Evolutionary conservation across 2,113 vertebrate genomes (phyloP).

Genomic region (Nymphicus hollandicus): DNA sequence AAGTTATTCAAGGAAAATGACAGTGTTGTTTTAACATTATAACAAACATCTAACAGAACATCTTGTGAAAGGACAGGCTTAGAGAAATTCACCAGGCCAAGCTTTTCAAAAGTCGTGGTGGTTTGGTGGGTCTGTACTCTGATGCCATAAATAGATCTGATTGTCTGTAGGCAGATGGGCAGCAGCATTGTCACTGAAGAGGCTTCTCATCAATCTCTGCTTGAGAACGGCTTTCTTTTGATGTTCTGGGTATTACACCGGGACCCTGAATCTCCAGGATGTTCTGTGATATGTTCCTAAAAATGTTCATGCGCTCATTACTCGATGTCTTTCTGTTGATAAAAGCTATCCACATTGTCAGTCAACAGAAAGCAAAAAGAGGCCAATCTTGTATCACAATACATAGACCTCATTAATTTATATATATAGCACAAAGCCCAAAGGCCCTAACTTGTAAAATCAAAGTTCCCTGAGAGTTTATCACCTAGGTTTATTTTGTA

Average conservation of each 20-base stretch:
- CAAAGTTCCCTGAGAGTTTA: neutral
- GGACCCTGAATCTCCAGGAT: neutral
- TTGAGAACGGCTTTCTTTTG: neutral
- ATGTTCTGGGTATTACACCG: neutral
- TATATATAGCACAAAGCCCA: neutral
- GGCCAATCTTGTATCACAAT: neutral
- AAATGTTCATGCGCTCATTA: fast-evolving
- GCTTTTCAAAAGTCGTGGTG: neutral
- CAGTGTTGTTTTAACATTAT: neutral
- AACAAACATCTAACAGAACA: neutral
- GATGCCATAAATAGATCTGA: neutral
- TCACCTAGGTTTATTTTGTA: neutral
- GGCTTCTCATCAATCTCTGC: neutral
- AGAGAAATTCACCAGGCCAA: neutral
- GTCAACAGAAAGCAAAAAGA: neutral
- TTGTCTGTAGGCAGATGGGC: neutral
- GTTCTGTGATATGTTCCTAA: neutral
- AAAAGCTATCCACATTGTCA: neutral
- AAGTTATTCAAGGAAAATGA: neutral
- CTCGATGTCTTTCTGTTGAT: neutral
- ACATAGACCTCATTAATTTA: neutral
- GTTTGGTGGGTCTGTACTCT: neutral
- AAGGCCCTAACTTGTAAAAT: neutral
- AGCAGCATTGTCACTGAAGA: neutral
- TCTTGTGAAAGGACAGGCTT: neutral